A percentile compares a stretch with the other conserved stretches of the same genome.
These are phyloP conservation scores for Tetraneura akinire DNA, from an alignment of 1,140 invertebrate genomes.

Conservation along the genomic window DNA sequence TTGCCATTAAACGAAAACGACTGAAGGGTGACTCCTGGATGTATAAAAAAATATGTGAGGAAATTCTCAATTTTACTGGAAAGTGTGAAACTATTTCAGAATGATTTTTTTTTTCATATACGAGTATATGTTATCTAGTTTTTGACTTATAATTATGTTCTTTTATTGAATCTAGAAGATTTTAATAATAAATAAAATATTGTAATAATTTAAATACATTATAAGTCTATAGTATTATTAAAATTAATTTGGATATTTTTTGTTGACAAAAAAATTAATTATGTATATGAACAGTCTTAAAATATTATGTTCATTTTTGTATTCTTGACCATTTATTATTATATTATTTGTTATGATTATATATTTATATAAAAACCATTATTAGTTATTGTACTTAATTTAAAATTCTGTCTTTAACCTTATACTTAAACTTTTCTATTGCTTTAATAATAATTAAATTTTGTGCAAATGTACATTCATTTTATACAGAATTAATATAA, in stretches of 20 bases:
- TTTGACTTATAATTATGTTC: slow-evolving; percentile 16
- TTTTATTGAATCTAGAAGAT: background rate
- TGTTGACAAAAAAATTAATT: slow-evolving; percentile 8
- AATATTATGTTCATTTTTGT: background rate
- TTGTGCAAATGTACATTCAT: background rate
- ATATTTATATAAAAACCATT: background rate
- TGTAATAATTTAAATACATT: background rate
- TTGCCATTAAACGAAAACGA: slow-evolving; percentile 76
- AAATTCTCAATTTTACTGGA: slow-evolving; percentile 64
- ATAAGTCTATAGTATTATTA: too few species aligned
- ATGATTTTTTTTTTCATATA: slow-evolving; percentile 26
- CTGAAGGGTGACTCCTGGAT: slow-evolving; percentile 83
- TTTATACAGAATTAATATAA: background rate
- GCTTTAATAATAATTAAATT: background rate
- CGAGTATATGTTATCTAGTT: background rate
- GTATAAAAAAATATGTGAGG: slow-evolving; percentile 84
- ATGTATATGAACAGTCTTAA: background rate
- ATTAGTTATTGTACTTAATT: background rate
- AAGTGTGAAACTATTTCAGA: slow-evolving; percentile 45
- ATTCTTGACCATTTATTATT: slow-evolving; percentile 7
- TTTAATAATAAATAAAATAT: background rate
- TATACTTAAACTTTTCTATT: slow-evolving; percentile 22
- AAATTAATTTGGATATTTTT: slow-evolving; percentile 31
- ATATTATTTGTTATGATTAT: background rate
- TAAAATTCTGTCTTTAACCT: background rate